These are phyloP conservation scores for Anagyrus pseudococci DNA, from an alignment of 2,888 invertebrate species.

Conservation along the genomic window DNA sequence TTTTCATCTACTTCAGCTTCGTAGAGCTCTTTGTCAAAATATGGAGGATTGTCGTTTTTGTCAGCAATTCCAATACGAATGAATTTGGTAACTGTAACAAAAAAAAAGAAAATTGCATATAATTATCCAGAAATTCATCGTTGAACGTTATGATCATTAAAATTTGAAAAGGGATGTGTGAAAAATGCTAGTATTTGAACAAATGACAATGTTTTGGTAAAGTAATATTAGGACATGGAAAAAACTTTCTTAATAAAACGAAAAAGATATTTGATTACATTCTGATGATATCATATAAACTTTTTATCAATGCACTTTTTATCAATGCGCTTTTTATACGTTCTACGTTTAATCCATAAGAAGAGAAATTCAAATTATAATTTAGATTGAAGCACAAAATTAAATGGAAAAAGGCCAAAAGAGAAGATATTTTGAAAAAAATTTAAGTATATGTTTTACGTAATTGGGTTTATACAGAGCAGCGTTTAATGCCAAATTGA, in stretches of 20 bases:
- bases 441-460: background rate
- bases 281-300: background rate
- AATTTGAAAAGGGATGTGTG: no score
- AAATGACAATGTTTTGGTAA: background rate
- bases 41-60: conserved; percentile 99
- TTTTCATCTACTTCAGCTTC: conserved; percentile 98
- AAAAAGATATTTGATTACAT: background rate
- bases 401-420: conserved; percentile 4
- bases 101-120: no score
- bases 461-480: conserved; percentile 10
- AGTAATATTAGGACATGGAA: background rate
- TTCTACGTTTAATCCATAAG: no score
- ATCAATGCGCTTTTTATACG: no score
- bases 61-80: conserved; percentile 98
- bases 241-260: background rate
- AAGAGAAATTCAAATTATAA: background rate
- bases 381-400: background rate
- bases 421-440: no score
- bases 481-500: background rate
- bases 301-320: no score
- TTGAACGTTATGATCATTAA: background rate
- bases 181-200: background rate
- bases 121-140: no score
- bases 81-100: conserved; percentile 92
- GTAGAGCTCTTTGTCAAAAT: conserved; percentile 95